A percentile compares a stretch with the other conserved stretches of the same genome.
These are phyloP conservation scores for Aphaenogaster ashmeadi DNA, from an alignment of 1,140 invertebrate species.

Conservation along the genomic window DNA sequence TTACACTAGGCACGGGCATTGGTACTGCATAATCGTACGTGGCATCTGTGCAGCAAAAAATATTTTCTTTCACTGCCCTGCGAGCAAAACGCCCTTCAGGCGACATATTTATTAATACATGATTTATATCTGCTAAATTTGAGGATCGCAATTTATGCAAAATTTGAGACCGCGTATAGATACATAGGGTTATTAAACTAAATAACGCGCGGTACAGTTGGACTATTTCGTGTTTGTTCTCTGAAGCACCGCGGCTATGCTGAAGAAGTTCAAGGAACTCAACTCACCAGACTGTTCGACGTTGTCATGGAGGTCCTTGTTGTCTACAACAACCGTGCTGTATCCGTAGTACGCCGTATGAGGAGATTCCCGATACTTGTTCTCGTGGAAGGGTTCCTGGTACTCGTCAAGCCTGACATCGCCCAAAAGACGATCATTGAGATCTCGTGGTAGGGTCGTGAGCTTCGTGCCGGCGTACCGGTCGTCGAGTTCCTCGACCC, in stretches of 20 bases:
- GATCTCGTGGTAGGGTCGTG: slow-evolving; percentile 84
- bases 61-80: slow-evolving; percentile 48
- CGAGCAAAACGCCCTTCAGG: background rate
- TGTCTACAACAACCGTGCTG: slow-evolving; percentile 88
- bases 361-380: slow-evolving; percentile 85
- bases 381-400: slow-evolving; percentile 88
- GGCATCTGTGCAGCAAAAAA: slow-evolving; percentile 83
- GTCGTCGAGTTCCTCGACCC: slow-evolving; percentile 85
- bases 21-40: slow-evolving; percentile 88
- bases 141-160: background rate
- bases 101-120: slow-evolving; percentile 1
- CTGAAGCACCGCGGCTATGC: background rate
- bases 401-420: slow-evolving; percentile 87
- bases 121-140: background rate
- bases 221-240: slow-evolving; percentile 2
- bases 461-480: slow-evolving; percentile 85
- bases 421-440: slow-evolving; percentile 85
- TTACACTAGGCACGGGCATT: slow-evolving; percentile 86
- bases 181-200: slow-evolving; percentile 22
- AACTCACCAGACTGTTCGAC: slow-evolving; percentile 86
- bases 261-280: slow-evolving; percentile 43
- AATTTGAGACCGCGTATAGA: background rate
- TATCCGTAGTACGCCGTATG: slow-evolving; percentile 88
- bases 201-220: background rate
- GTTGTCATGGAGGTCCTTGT: slow-evolving; percentile 86